Evolutionary conservation across 2,113 vertebrate species (phyloP), one percentile per base, ranked within the genome.

Genomic region (Spilogale gracilis): DNA sequence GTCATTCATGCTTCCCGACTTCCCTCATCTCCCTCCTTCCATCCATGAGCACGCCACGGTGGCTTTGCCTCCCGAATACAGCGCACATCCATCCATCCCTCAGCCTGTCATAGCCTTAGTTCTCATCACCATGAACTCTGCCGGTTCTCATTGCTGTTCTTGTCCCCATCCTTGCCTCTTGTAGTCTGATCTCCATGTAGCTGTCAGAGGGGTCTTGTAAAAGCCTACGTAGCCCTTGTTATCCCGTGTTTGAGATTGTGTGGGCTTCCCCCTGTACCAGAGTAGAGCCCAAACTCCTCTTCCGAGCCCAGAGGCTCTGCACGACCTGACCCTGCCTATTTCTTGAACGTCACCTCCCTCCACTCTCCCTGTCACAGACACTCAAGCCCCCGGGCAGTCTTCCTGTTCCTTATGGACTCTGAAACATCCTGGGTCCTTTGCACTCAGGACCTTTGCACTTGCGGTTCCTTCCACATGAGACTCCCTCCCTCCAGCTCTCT

Each of bases 251-350:
- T 32, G 23, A 45, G 52, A 38, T 86, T 71, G 30, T 27, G 2
- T 5, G 48, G 67, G 6, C 45, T 61, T 67, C 3, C 54, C 18
- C 2, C 38, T 43, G 12, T 6, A 6, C 38, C 8, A 12, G 81
- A 54, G 7, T 6, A 3, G 30, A 58, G 13, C 16, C 17, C 73
- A 5, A 3, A 6, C 50, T 32, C 93, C 67, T 73, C 38, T 16
- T 10, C 32, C 7, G 65, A 43, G 11, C 10, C 58, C 81, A n/a
- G 0, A 2, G 25, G 1, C 54, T 54, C 87, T 8, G 0, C 0
- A 1, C 18, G 21, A 43, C 7, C 9, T 1, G 12, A 30, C 54
- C 27, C 54, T 5, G 1, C 38, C 74, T 73, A 21, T 16, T 52
- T 45, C 52, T 52, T 23, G 65, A 61, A 52, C 54, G 30, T 48